Percentiles rank a stretch among this genome's conserved stretches.
These are phyloP conservation scores for Noctua fimbriata DNA, from an alignment of 2,888 invertebrate genomes.

Conservation along the genomic window DNA sequence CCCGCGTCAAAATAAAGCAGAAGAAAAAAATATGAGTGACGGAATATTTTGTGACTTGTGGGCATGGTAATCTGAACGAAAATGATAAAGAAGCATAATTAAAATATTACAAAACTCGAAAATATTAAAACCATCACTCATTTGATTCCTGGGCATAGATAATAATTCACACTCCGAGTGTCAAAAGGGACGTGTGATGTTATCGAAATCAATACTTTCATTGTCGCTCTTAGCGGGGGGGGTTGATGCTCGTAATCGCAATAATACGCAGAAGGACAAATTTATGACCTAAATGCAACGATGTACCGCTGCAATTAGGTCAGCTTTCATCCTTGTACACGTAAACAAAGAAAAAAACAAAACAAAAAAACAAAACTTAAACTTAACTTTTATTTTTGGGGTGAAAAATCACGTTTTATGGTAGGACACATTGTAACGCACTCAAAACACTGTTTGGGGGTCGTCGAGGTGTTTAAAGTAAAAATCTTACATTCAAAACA, in stretches of 20 bases:
- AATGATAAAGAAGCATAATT: background rate
- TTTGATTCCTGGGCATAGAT: background rate
- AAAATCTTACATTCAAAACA: too few species aligned
- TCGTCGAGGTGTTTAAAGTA: too few species aligned
- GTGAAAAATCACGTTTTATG: too few species aligned
- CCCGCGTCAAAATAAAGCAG: background rate
- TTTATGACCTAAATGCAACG: conserved; percentile 1
- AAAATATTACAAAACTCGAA: background rate
- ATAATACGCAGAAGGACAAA: conserved; percentile 7
- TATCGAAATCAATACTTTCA: conserved; percentile 39
- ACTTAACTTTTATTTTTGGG: too few species aligned
- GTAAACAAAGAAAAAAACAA: conserved; percentile 1
- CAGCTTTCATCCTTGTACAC: background rate
- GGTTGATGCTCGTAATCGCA: background rate
- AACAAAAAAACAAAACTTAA: too few species aligned
- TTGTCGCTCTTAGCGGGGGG: background rate
- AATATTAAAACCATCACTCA: background rate
- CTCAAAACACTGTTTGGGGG: too few species aligned
- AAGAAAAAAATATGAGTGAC: background rate
- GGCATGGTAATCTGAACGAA: background rate
- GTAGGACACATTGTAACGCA: too few species aligned
- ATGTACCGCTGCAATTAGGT: conserved; percentile 14
- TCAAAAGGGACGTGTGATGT: background rate
- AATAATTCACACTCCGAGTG: background rate
- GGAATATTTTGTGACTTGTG: background rate